phyloP scores from a whole-genome alignment of 2,113 vertebrate genomes.

The Tupaia tana region DNA sequence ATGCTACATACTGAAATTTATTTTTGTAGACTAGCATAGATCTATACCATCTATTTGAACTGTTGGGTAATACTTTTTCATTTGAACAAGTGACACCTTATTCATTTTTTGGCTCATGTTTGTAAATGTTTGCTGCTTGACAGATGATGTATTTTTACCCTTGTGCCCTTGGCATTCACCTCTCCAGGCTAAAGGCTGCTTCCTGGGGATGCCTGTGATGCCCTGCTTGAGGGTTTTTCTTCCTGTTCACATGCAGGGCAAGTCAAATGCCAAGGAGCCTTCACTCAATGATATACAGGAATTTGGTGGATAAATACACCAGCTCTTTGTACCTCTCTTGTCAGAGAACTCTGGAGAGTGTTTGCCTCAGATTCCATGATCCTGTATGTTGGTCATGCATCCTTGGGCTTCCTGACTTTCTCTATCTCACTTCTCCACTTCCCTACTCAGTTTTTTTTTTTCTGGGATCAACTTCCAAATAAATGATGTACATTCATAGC shows the following conservation, averaged over 20 bases:
- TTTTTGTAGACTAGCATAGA: not conserved
- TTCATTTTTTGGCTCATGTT: not conserved
- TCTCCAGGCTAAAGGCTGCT: not conserved
- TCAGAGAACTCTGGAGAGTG: not conserved
- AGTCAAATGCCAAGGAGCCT: not conserved
- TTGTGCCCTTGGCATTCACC: not conserved
- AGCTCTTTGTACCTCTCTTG: not conserved
- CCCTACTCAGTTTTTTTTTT: not conserved
- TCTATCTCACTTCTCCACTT: not conserved
- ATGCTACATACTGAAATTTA: not conserved
- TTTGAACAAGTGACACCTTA: not conserved
- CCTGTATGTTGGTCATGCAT: not conserved
- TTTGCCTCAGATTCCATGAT: not conserved
- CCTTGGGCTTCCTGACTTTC: not conserved
- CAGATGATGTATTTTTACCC: not conserved
- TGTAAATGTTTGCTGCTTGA: not conserved
- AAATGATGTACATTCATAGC: not conserved
- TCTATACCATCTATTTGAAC: not conserved
- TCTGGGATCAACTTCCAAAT: not conserved
- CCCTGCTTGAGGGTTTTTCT: not conserved
- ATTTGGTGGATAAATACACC: not conserved
- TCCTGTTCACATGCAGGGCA: not conserved
- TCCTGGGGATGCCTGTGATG: not conserved
- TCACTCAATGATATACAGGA: not conserved
- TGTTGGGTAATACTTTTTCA: not conserved